Evolutionary conservation across 2,888 invertebrate genomes (phyloP), one percentile per base, ranked within the genome.

Genomic region (Macaria liturata): DNA sequence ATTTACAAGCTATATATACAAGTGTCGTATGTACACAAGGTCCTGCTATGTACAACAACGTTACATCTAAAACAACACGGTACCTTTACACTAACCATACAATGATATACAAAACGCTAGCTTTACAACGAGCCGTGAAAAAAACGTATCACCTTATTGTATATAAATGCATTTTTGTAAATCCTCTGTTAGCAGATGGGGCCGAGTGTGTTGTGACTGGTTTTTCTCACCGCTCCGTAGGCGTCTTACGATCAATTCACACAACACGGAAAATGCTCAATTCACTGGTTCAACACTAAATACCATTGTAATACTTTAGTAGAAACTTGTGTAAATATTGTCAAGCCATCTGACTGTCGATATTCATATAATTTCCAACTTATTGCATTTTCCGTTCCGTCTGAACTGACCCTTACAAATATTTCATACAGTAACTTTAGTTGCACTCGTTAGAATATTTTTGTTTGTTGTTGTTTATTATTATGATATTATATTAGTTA

Each of bases 1-100:
- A 91, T 91, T 88, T 89, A 91, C 90, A 90, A 62, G 71, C 62
- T 89, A 86, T 90, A 20, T 20, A 74, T 89, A 89, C 90, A 89
- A 65, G 71, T 79, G 72, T 69, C 55, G 65, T 87, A 88, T 88
- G 78, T 88, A 88, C 87, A 88, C 56, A 60, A 39, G 64, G 75
- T 61, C 67, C 61, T 62, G 60, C 67, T 68, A 71, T 71, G 65
- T 68, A 69, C 67, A 69, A 34, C 46, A 55, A 54, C 39, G 59
- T 57, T 54, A 57, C 59, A 54, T 59, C 60, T 60, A 64, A 57
- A 65, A 65, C 63, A 62, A 69, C 63, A 45, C 7, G 34, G 4
- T 6, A 2, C 34, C 4, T 37, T 37, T 37, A 37, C 34, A 3
- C 74, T 74, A 74, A 60, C 62, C 64, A 65, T 68, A 75, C 70